These are phyloP conservation scores for Drosophila sucinea DNA, from an alignment of 1,140 invertebrate species.

Conservation along the genomic window DNA sequence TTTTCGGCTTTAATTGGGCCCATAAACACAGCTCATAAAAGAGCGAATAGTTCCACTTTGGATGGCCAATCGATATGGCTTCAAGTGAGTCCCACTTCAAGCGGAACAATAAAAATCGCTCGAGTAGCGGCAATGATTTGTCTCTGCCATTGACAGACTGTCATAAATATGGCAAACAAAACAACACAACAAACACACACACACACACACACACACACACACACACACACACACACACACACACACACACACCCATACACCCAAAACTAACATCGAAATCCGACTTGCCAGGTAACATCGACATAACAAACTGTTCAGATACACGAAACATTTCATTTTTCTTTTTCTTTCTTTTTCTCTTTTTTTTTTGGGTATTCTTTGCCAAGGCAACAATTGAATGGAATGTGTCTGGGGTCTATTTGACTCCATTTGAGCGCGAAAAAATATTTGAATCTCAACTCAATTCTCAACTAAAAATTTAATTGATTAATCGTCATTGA, in stretches of 20 bases:
- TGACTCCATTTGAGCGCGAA: constrained; percentile 37
- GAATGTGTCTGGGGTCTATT: constrained; percentile 43
- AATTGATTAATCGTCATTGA: constrained; percentile 48
- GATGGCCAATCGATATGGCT: constrained; percentile 58
- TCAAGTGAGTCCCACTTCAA: constrained; percentile 61
- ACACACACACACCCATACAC: not conserved
- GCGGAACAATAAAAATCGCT: constrained; percentile 68
- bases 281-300: constrained; percentile 25
- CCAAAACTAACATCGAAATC: constrained; percentile 4
- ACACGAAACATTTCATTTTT: constrained; percentile 27
- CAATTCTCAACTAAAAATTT: constrained; percentile 36
- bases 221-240: constrained; percentile 27
- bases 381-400: constrained; percentile 71
- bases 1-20: constrained; percentile 69
- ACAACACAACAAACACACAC: constrained; percentile 54
- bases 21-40: constrained; percentile 54
- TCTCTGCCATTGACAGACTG: constrained; percentile 73
- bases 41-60: constrained; percentile 35
- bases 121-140: constrained; percentile 54
- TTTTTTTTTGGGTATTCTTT: constrained; percentile 26
- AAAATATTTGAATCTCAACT: constrained; percentile 33
- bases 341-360: not conserved
- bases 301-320: constrained; percentile 69
- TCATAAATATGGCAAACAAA: constrained; percentile 70
- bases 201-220: constrained; percentile 29